phyloP scores from a whole-genome alignment of 2,797 vertebrate species.

The Sciaenops ocellatus region DNA sequence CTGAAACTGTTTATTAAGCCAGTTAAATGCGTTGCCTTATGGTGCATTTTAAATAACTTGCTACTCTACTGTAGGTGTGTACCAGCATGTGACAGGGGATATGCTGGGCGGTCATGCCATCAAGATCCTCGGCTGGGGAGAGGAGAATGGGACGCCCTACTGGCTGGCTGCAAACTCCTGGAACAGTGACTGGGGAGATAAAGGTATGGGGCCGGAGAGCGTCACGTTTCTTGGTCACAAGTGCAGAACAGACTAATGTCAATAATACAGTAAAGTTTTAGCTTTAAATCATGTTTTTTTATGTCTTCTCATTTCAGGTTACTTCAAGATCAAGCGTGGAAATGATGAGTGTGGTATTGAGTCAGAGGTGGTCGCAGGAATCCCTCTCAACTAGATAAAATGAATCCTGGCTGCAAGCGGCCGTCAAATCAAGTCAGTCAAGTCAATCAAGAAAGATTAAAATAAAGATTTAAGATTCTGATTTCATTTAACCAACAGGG shows the following conservation, averaged over 20 bases:
- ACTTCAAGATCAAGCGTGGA: conserved; percentile 94
- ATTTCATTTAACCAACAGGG: not conserved
- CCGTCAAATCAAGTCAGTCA: not conserved
- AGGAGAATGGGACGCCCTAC: conserved; percentile 89
- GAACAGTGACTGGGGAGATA: conserved; percentile 96
- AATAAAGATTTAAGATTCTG: not conserved
- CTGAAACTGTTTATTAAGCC: not conserved
- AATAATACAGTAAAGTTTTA: not conserved
- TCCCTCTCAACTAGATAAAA: conserved; percentile 77
- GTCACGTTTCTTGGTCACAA: not conserved
- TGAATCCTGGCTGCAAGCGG: not conserved
- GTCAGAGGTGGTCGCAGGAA: conserved; percentile 89
- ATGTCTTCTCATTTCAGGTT: conserved; percentile 82
- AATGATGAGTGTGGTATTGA: conserved; percentile 93
- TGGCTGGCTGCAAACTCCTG: conserved; percentile 97
- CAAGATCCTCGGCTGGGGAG: conserved; percentile 94
- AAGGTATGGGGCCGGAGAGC: conserved; percentile 78
- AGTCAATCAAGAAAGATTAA: not conserved
- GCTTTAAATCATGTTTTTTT: not conserved
- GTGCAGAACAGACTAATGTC: not conserved
- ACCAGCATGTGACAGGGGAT: conserved; percentile 89
- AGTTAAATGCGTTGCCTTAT: too few relatives aligned
- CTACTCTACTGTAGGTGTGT: conserved; percentile 88
- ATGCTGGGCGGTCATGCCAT: conserved; percentile 92
- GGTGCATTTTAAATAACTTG: not conserved